phyloP scores from a whole-genome alignment of 2,888 invertebrate genomes.

The Athalia cordata region DNA sequence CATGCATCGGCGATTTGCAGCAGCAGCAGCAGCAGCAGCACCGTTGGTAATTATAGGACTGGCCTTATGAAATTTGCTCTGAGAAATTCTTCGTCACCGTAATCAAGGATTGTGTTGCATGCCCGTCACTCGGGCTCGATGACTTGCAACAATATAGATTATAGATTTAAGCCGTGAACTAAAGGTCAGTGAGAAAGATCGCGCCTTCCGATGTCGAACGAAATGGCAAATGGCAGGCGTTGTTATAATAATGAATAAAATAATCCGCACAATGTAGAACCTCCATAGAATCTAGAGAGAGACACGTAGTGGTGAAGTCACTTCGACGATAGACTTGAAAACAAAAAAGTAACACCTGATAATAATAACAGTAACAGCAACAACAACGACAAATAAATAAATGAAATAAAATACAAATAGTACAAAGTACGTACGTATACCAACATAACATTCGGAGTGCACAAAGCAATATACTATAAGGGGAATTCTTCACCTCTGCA shows the following conservation, averaged over 20 bases:
- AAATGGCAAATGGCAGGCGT: background rate
- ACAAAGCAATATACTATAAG: too few relatives aligned
- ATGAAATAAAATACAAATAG: too few relatives aligned
- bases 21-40: too few relatives aligned
- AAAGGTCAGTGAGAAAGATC: constrained; percentile 23
- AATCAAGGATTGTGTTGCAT: constrained; percentile 14
- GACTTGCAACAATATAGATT: constrained; percentile 40
- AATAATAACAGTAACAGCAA: too few relatives aligned
- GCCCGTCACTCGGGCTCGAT: constrained; percentile 9
- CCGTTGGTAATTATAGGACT: background rate
- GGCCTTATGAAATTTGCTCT: constrained; percentile 16
- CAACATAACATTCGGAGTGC: too few relatives aligned
- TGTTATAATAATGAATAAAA: background rate
- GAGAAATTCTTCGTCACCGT: constrained; percentile 13
- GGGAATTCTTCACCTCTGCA: background rate
- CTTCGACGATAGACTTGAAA: too few relatives aligned
- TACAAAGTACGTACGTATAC: too few relatives aligned
- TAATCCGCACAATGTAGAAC: background rate
- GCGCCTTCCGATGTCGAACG: background rate
- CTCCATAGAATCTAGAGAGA: background rate
- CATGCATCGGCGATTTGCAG: background rate
- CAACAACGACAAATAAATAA: too few relatives aligned
- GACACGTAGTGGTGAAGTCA: background rate
- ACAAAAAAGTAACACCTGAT: too few relatives aligned
- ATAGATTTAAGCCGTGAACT: constrained; percentile 21